Evolutionary conservation across 2,888 invertebrate species (phyloP).

Genomic region (Carcina quercana): DNA sequence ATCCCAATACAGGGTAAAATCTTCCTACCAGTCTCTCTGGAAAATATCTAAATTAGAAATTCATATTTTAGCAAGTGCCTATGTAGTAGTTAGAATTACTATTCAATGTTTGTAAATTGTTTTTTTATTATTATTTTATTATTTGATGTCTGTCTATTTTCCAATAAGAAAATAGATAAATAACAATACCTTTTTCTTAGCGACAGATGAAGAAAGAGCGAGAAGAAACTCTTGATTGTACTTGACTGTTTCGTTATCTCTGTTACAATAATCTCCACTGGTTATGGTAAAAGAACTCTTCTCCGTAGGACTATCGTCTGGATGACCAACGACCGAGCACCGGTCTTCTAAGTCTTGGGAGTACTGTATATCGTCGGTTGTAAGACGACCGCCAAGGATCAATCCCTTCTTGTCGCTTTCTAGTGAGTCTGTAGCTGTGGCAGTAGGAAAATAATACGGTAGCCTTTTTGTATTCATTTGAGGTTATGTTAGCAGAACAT

Average conservation of each 20-base stretch:
- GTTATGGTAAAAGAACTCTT: slow-evolving; percentile 49
- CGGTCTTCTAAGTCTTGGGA: slow-evolving; percentile 57
- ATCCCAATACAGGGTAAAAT: too few relatives aligned
- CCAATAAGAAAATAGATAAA: neutral
- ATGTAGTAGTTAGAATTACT: neutral
- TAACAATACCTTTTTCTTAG: slow-evolving; percentile 34
- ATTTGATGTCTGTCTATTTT: too few relatives aligned
- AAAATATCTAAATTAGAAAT: too few relatives aligned
- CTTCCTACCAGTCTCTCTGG: too few relatives aligned
- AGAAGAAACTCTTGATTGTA: slow-evolving; percentile 62
- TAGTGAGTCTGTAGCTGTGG: slow-evolving; percentile 45
- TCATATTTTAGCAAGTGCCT: neutral
- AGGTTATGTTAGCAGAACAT: too few relatives aligned
- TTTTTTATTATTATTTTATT: slow-evolving; percentile 17
- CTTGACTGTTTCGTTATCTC: slow-evolving; percentile 49
- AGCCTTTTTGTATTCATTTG: too few relatives aligned
- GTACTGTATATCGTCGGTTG: slow-evolving; percentile 49
- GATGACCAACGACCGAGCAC: slow-evolving; percentile 38
- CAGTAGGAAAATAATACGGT: too few relatives aligned
- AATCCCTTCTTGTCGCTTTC: slow-evolving; percentile 41
- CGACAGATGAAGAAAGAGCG: slow-evolving; percentile 43
- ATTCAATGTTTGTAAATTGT: slow-evolving; percentile 10
- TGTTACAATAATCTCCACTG: slow-evolving; percentile 57
- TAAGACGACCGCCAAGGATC: slow-evolving; percentile 51
- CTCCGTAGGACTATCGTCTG: slow-evolving; percentile 31